phyloP scores from a whole-genome alignment of 2,113 vertebrate genomes.

The Zapus hudsonius region DNA sequence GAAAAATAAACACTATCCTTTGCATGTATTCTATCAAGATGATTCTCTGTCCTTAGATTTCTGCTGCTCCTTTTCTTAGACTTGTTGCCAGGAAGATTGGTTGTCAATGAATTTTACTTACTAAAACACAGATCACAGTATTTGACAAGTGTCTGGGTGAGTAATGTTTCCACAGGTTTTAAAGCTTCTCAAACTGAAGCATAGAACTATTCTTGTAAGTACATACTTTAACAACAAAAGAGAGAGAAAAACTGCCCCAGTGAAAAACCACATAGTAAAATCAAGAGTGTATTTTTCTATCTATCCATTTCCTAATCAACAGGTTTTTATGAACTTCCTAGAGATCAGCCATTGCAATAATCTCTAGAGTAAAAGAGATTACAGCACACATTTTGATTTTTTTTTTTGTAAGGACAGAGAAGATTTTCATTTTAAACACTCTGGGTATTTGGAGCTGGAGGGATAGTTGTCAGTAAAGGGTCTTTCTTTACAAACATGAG shows the following conservation, averaged over 20 bases:
- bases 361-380: rapidly evolving
- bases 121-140: not conserved
- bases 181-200: not conserved
- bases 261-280: not conserved
- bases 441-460: too few relatives aligned
- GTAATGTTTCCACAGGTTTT: not conserved
- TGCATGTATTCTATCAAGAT: not conserved
- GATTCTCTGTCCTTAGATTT: not conserved
- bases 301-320: not conserved
- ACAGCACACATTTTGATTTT: not conserved
- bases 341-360: not conserved
- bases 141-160: not conserved
- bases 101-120: constrained; percentile 55
- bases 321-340: not conserved
- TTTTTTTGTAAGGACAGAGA: not conserved
- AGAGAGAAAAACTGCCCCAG: not conserved
- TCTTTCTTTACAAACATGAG: too few relatives aligned
- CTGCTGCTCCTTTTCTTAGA: not conserved
- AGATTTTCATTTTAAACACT: not conserved
- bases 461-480: too few relatives aligned
- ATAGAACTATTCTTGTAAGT: not conserved
- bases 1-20: not conserved
- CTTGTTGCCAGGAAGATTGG: not conserved
- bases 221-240: not conserved
- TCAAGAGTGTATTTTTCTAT: not conserved